These are phyloP conservation scores for Sternarchorhynchus goeldii DNA, from an alignment of 2,797 vertebrate species.

Conservation along the genomic window DNA sequence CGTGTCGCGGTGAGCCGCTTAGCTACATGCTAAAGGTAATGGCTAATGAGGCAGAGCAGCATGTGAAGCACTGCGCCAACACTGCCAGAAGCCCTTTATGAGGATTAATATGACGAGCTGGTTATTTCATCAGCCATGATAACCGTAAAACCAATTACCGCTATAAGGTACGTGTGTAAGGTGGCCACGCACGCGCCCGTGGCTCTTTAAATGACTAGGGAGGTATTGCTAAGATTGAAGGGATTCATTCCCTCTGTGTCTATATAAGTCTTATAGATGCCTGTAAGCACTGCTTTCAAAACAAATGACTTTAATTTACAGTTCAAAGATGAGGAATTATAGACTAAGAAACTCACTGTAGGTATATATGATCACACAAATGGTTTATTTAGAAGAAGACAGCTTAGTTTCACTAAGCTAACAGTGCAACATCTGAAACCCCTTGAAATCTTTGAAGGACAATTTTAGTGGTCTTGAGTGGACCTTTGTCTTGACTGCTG, in stretches of 20 bases:
- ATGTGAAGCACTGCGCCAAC: constrained; percentile 19
- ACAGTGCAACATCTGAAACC: too few species aligned
- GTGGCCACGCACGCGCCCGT: constrained; percentile 30
- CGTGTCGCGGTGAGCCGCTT: constrained; percentile 5
- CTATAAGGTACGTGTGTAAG: constrained; percentile 31
- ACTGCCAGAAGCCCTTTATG: constrained; percentile 49
- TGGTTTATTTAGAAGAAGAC: background rate
- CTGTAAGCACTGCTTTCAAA: background rate
- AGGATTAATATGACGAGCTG: constrained; percentile 56
- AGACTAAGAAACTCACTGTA: constrained; percentile 1
- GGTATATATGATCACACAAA: background rate
- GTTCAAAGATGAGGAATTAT: background rate
- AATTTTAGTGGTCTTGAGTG: too few species aligned
- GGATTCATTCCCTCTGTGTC: constrained; percentile 16
- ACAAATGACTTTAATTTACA: constrained; percentile 5
- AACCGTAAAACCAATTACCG: constrained; percentile 56
- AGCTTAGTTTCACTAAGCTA: too few species aligned
- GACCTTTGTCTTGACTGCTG: too few species aligned
- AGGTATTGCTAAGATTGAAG: constrained; percentile 28
- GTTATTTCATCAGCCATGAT: constrained; percentile 55
- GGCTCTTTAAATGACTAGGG: constrained; percentile 1
- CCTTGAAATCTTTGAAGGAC: too few species aligned
- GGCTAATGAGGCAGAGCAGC: constrained; percentile 37
- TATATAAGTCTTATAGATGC: constrained; percentile 12
- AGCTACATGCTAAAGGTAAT: constrained; percentile 11